Conservation (phyloP, 2,797 vertebrate species). For the Leptatherina wallacei region DNA sequence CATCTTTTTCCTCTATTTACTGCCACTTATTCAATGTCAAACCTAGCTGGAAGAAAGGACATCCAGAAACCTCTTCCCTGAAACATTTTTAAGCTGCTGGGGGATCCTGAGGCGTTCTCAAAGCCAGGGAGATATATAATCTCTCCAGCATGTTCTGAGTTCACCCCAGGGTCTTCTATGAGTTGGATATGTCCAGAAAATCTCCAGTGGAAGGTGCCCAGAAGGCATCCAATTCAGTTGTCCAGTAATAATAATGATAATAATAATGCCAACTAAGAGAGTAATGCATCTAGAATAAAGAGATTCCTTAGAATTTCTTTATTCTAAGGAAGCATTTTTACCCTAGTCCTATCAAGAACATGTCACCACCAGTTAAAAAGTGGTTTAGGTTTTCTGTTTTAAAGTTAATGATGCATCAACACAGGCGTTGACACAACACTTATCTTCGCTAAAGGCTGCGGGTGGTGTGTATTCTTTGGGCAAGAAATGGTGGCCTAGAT, state of each 20-base stretch:
- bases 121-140: conserved; percentile 16
- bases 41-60: not conserved
- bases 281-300: not conserved
- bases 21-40: not conserved
- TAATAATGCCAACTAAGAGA: not conserved
- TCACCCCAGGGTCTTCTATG: not conserved
- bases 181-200: conserved; percentile 18
- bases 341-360: not conserved
- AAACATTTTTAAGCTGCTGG: conserved; percentile 11
- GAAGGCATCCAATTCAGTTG: not conserved
- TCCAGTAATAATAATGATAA: conserved; percentile 1
- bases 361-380: not conserved
- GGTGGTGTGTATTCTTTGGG: not conserved
- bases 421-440: not conserved
- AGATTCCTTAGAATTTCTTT: not conserved
- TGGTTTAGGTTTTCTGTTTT: not conserved
- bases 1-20: not conserved
- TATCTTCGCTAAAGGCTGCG: not conserved
- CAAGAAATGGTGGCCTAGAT: too few species aligned
- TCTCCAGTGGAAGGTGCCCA: conserved; percentile 6
- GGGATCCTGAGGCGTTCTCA: not conserved
- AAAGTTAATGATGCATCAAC: not conserved
- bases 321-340: not conserved
- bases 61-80: conserved; percentile 4
- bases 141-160: not conserved